phyloP scores from a whole-genome alignment of 37 sponge, comb jelly and placozoan species.

The Spongilla lacustris region DNA sequence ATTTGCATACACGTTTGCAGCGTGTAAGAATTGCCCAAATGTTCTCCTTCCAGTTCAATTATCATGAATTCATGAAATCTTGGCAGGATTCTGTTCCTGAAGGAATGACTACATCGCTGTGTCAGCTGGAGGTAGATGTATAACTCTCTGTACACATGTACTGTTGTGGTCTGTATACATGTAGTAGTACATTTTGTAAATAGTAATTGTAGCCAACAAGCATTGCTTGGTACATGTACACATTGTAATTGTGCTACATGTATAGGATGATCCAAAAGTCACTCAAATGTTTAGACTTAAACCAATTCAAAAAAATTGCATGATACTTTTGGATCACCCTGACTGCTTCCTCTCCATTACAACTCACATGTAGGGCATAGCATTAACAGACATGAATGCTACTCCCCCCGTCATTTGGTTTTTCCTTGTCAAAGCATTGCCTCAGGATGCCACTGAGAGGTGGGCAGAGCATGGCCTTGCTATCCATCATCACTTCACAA shows the following conservation, averaged over 20 bases:
- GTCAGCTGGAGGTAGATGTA: constrained; percentile 66
- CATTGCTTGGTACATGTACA: too few relatives aligned
- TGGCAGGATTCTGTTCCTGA: constrained; percentile 92
- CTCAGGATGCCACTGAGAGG: constrained; percentile 78
- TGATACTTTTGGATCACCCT: too few relatives aligned
- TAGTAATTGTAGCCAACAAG: too few relatives aligned
- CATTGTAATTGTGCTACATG: too few relatives aligned
- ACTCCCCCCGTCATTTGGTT: constrained; percentile 83
- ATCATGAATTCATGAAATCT: constrained; percentile 86
- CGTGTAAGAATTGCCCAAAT: too few relatives aligned
- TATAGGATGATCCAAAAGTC: too few relatives aligned
- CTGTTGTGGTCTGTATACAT: too few relatives aligned
- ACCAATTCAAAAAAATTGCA: too few relatives aligned
- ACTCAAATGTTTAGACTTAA: too few relatives aligned
- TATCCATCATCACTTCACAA: not conserved
- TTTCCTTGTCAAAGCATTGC: constrained; percentile 78
- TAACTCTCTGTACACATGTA: not conserved
- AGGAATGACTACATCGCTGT: constrained; percentile 78
- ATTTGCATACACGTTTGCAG: too few relatives aligned
- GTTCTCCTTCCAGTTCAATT: constrained; percentile 63
- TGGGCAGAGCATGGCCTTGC: constrained; percentile 11
- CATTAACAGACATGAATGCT: constrained; percentile 62
- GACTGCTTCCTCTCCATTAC: too few relatives aligned
- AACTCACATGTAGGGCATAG: constrained; percentile 65
- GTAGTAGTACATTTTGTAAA: too few relatives aligned